A percentile compares a stretch with the other conserved stretches of the same genome.
These are phyloP conservation scores for Monoplex corrugatus DNA, from an alignment of 2,888 invertebrate genomes.

Conservation along the genomic window DNA sequence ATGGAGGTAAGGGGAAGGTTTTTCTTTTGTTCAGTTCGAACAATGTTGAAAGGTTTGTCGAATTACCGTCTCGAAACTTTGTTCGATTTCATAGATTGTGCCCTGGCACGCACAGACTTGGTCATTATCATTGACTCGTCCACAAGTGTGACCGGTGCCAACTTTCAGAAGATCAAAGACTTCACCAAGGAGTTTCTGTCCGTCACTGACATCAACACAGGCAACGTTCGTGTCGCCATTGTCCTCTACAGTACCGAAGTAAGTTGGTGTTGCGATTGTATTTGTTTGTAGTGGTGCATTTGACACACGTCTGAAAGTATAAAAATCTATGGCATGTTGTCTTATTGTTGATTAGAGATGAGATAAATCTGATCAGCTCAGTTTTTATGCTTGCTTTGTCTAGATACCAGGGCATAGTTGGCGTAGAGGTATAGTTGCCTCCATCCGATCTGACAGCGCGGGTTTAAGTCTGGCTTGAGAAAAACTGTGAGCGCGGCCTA, in stretches of 20 bases:
- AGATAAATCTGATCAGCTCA: too few relatives aligned
- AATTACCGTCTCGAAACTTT: not conserved
- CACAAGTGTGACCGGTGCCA: conserved; percentile 69
- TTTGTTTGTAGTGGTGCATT: not conserved
- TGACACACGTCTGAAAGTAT: too few relatives aligned
- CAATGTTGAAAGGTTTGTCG: not conserved
- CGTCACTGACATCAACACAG: conserved; percentile 69
- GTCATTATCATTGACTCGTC: conserved; percentile 75
- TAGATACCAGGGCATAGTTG: too few relatives aligned
- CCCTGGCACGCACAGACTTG: conserved; percentile 65
- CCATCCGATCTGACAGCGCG: too few relatives aligned
- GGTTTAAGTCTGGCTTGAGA: too few relatives aligned
- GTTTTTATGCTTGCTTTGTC: too few relatives aligned
- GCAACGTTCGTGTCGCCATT: conserved; percentile 71
- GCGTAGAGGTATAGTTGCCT: too few relatives aligned
- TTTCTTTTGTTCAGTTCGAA: not conserved
- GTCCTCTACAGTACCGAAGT: conserved; percentile 66
- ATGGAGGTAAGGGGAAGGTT: not conserved
- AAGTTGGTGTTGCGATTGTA: not conserved
- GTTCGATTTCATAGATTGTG: conserved; percentile 53
- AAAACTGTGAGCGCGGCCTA: too few relatives aligned
- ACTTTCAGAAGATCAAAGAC: conserved; percentile 49
- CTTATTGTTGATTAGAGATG: too few relatives aligned
- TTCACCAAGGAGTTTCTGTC: conserved; percentile 71
- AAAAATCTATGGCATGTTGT: too few relatives aligned